A percentile compares a stretch with the other conserved stretches of the same genome.
These are phyloP conservation scores for Parotocinclus haroldoi DNA, from an alignment of 2,797 vertebrate genomes.

Conservation along the genomic window DNA sequence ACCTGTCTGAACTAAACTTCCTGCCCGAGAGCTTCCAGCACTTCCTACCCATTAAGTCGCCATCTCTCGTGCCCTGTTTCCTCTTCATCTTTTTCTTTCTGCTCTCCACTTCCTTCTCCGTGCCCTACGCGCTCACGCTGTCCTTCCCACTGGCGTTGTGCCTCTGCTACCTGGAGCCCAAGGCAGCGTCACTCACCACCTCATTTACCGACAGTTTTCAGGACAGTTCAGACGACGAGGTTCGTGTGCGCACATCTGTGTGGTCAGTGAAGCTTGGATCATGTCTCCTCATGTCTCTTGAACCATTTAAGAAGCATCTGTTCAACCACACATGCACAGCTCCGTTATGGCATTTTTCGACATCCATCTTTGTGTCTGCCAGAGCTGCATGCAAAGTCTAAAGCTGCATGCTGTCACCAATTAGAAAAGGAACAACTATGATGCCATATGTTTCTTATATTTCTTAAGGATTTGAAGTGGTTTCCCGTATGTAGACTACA, in stretches of 20 bases:
- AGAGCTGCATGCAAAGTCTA: no score
- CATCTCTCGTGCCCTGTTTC: slow-evolving; percentile 95
- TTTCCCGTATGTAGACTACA: no score
- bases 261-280: background rate
- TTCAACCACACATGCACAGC: slow-evolving; percentile 30
- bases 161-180: slow-evolving; percentile 99
- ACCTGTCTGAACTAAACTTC: slow-evolving; percentile 85
- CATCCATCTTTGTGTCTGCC: background rate
- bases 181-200: slow-evolving; percentile 94
- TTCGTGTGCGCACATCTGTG: slow-evolving; percentile 61
- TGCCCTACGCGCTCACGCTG: slow-evolving; percentile 95
- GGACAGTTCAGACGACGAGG: slow-evolving; percentile 99
- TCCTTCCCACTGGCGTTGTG: slow-evolving; percentile 98
- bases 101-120: slow-evolving; percentile 95
- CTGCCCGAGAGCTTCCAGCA: slow-evolving; percentile 88
- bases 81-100: slow-evolving; percentile 99
- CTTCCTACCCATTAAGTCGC: slow-evolving; percentile 90
- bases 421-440: no score
- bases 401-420: no score
- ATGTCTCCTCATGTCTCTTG: background rate
- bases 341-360: background rate
- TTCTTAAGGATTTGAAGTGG: no score
- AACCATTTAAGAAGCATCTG: background rate
- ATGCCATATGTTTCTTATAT: no score
- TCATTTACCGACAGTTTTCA: slow-evolving; percentile 95